These are phyloP conservation scores for Sciaenops ocellatus DNA, from an alignment of 2,797 vertebrate genomes.

Conservation along the genomic window DNA sequence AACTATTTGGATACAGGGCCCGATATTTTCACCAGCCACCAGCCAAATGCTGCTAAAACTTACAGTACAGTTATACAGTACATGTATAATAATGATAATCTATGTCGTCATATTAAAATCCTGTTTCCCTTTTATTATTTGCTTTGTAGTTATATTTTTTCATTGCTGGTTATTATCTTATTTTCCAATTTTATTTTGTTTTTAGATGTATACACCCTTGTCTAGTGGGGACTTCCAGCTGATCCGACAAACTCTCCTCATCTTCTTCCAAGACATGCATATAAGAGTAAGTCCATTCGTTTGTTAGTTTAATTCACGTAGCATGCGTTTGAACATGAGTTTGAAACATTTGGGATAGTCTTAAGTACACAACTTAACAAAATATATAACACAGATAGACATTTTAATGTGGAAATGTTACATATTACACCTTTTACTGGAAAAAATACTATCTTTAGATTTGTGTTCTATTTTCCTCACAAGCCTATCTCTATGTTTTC, in stretches of 20 bases:
- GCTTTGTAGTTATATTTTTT: neutral
- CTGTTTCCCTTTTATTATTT: neutral
- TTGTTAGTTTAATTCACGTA: neutral
- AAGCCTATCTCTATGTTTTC: slow-evolving; percentile 1
- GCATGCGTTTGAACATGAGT: too few relatives aligned
- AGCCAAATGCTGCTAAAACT: too few relatives aligned
- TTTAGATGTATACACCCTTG: slow-evolving; percentile 90
- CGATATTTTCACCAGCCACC: too few relatives aligned
- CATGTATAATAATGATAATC: neutral
- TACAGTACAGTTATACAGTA: too few relatives aligned
- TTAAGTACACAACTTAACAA: too few relatives aligned
- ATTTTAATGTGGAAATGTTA: too few relatives aligned
- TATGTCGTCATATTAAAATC: neutral
- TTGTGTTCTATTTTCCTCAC: neutral
- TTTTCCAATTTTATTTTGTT: neutral
- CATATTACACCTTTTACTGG: neutral
- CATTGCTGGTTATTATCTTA: neutral
- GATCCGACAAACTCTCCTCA: slow-evolving; percentile 95
- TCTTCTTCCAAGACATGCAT: slow-evolving; percentile 99
- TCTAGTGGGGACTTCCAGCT: slow-evolving; percentile 95
- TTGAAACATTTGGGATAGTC: too few relatives aligned
- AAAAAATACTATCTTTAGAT: neutral
- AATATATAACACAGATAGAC: too few relatives aligned
- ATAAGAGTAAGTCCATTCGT: slow-evolving; percentile 90
- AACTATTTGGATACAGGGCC: neutral